These are phyloP conservation scores for Halyomorpha halys DNA, from an alignment of 1,140 invertebrate genomes.

Conservation along the genomic window DNA sequence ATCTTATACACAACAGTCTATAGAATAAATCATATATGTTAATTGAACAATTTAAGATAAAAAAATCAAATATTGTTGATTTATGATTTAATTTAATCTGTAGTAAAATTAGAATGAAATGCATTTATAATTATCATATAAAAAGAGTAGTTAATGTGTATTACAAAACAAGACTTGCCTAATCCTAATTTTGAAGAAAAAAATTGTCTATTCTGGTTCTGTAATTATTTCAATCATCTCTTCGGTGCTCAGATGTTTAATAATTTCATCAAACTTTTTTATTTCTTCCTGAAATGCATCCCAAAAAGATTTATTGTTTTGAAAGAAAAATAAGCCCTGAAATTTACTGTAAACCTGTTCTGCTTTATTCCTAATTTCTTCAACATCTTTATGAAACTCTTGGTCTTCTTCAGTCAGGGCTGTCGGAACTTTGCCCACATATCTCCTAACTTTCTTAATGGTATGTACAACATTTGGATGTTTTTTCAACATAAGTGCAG, in stretches of 20 bases:
- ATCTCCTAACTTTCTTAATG: conserved; percentile 45
- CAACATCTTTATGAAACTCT: conserved; percentile 52
- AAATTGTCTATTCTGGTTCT: no score
- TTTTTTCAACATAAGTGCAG: conserved; percentile 71
- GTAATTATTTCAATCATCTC: conserved; percentile 36
- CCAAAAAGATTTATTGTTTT: conserved; percentile 45
- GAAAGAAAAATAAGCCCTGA: conserved; percentile 42
- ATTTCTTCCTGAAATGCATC: conserved; percentile 46
- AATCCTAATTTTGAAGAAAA: no score
- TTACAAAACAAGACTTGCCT: no score
- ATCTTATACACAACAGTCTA: no score
- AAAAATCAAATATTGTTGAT: no score
- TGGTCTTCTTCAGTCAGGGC: conserved; percentile 41
- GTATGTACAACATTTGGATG: conserved; percentile 73
- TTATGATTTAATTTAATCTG: no score
- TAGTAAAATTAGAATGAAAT: no score
- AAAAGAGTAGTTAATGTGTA: no score
- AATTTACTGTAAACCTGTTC: conserved; percentile 51
- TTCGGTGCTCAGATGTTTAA: conserved; percentile 44
- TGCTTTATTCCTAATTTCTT: conserved; percentile 53
- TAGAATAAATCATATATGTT: no score
- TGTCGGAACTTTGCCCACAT: conserved; percentile 64
- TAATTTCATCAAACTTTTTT: conserved; percentile 44
- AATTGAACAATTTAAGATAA: no score
- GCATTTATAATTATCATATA: no score